Evolutionary conservation across 2,888 invertebrate genomes (phyloP), one percentile per base, ranked within the genome.

Genomic region (Hetaerina titia): DNA sequence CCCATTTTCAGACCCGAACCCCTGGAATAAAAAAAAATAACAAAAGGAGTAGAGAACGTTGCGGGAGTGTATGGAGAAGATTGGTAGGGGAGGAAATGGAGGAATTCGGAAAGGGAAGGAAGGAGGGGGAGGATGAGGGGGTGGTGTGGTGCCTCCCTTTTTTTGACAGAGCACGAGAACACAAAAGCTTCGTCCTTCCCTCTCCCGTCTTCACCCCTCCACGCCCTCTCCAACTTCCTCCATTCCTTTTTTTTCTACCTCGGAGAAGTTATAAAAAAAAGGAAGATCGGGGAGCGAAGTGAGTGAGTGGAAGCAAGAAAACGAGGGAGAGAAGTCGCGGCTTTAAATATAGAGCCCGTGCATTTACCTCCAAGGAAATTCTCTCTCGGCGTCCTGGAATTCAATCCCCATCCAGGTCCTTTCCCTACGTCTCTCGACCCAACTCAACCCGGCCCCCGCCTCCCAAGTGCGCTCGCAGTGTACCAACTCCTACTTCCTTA

Each of bases 261-360:
- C 8, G 19, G 31, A n/a, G 89, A n/a, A 89, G 89, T 58, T 31
- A 63, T 69, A 63, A 13, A 45, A 64, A 31, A 90, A 90, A 17
- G 7, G 22, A 89, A 90, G 64, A 89, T 19, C 22, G 60, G 60
- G 31, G 56, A 69, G 69, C 25, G 17, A 22, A 81, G 81, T 69
- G 31, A 81, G 81, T 81, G 81, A 81, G 81, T 81, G 81, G 25
- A n/a, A 31, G 25, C 81, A 81, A 81, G 89, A 58, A 89, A 19
- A 89, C 57, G 58, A 58, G 57, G 89, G 58, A 89, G 58, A 69
- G 64, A 92, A 56, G 56, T 56, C 56, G 69, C 69, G 74, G 56
- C 57, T 92, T 92, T 92, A 92, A 92, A 92, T 92, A 56, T 92
- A 92, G 92, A 63, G 69, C 90, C 64, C 63, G 90, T 69, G n/a